Percentiles rank a stretch among this genome's conserved stretches.
phyloP scores from a whole-genome alignment of 2,797 vertebrate species.

The Calcarius lapponicus region DNA sequence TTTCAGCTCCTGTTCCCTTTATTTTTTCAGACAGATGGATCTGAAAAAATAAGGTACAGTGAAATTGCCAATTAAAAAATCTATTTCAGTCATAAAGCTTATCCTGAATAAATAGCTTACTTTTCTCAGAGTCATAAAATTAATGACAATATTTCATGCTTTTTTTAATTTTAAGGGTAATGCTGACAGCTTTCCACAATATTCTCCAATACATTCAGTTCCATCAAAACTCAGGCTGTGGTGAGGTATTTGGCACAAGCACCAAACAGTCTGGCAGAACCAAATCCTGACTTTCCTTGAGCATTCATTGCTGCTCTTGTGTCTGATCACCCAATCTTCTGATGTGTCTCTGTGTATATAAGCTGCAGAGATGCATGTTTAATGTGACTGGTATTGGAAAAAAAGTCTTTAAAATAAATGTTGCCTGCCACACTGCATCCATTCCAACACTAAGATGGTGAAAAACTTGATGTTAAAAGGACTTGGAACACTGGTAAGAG shows the following conservation, averaged over 20 bases:
- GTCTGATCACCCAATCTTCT: neutral
- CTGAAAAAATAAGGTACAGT: neutral
- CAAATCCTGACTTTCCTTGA: neutral
- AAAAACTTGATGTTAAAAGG: neutral
- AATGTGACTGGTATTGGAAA: neutral
- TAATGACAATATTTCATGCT: neutral
- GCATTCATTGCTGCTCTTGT: neutral
- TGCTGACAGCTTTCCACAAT: neutral
- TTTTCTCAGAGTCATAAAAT: neutral
- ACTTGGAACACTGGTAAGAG: neutral
- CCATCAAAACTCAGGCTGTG: neutral
- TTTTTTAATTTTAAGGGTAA: neutral
- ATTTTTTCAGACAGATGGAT: neutral
- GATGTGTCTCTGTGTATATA: fast-evolving
- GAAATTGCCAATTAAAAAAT: neutral
- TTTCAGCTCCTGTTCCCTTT: neutral
- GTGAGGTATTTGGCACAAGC: neutral
- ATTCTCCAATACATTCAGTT: neutral
- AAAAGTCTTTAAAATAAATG: neutral
- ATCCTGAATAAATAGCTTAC: neutral
- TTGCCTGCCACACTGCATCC: neutral
- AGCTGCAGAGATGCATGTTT: neutral
- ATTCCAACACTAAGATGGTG: neutral
- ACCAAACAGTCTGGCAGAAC: neutral
- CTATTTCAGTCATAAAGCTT: neutral